A percentile compares a stretch with the other conserved stretches of the same genome.
phyloP scores from a whole-genome alignment of 2,113 vertebrate species.

The Campylomormyrus numenius region DNA sequence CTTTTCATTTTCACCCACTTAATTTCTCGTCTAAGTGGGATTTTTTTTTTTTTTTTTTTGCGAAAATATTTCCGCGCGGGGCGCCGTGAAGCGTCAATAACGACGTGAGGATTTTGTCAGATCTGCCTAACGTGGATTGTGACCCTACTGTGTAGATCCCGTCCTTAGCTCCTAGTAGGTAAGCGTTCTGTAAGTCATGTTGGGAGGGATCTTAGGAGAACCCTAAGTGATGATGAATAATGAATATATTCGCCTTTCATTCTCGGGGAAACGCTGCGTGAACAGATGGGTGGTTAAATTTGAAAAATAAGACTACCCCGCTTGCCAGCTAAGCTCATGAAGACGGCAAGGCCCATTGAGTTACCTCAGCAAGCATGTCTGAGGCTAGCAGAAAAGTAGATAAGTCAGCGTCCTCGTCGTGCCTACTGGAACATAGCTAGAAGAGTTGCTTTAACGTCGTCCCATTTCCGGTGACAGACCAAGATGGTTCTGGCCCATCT shows the following conservation, averaged over 20 bases:
- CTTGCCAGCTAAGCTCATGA: not conserved
- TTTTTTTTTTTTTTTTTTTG: not conserved
- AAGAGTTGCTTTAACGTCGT: not conserved
- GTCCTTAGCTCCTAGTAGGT: not conserved
- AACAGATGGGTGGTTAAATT: constrained; percentile 9
- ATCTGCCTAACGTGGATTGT: not conserved
- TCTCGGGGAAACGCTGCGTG: not conserved
- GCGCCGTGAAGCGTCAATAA: not conserved
- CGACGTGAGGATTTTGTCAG: not conserved
- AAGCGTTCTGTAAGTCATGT: not conserved
- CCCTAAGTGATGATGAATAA: not conserved
- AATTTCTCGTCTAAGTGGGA: constrained; percentile 50
- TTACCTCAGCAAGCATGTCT: not conserved
- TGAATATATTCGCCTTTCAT: not conserved
- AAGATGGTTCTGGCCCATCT: not conserved
- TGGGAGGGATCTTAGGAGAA: not conserved
- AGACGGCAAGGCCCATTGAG: not conserved
- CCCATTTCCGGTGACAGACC: not conserved
- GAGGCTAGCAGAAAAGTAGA: not conserved
- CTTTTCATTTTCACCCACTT: constrained; percentile 56
- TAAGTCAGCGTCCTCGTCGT: not conserved
- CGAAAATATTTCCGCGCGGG: not conserved
- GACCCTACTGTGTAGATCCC: not conserved
- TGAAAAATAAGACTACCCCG: not conserved
- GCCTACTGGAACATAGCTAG: not conserved